Evolutionary conservation across 2,888 invertebrate species (phyloP), one percentile per base, ranked within the genome.

Genomic region (Salpingus planirostris): DNA sequence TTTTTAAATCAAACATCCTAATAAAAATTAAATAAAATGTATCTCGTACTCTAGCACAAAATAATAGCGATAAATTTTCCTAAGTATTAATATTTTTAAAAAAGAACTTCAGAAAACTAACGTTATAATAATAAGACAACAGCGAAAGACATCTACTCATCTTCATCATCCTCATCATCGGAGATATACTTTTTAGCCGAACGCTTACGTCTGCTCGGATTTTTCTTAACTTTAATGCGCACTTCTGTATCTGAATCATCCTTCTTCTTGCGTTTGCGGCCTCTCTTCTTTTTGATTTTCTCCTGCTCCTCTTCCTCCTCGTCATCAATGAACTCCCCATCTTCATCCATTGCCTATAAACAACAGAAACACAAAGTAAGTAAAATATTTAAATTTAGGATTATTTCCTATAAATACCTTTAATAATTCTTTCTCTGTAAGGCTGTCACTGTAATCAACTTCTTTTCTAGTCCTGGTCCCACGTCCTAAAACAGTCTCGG

Each of bases 351-450:
- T 31, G 52, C 87, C 18, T 18, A 8, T 18, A 7, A 18, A 18
- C 6, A 18, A 7, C 6, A 18, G 18, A 18, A n/a, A n/a, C n/a
- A n/a, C n/a, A n/a, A n/a, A n/a, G n/a, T n/a, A n/a, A n/a, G n/a
- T n/a, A n/a, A n/a, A n/a, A n/a, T n/a, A n/a, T n/a, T n/a, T n/a
- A n/a, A n/a, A n/a, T n/a, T n/a, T n/a, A n/a, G n/a, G n/a, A n/a
- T n/a, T n/a, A n/a, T 18, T 18, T 18, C 8, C 8, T 7, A 18
- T 8, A 18, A 18, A 18, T 8, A 18, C 18, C 65, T 91, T 89
- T 5, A 97, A 71, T 92, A 95, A 97, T 62, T 98, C 96, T 60
- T 92, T 93, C 60, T 99, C 98, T 0, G 95, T 95, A 29, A 98
- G 74, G 48, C 92, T 87, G 64, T 98, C 96, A 0, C 90, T 87